Conservation (phyloP, 2,888 invertebrate genomes). For the Phymatocera aterrima region DNA sequence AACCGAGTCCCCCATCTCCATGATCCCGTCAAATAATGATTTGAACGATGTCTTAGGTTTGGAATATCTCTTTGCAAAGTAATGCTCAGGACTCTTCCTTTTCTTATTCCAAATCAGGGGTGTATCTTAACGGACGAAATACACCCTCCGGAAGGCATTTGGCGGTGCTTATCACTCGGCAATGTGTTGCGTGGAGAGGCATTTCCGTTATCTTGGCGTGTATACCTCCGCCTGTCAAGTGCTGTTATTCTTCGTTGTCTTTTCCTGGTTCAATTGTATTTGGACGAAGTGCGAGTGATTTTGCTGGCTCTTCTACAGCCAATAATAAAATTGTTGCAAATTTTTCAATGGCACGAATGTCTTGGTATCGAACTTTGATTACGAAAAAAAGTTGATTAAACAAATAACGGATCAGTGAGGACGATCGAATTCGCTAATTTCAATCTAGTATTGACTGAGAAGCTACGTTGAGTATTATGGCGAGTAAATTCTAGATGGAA, state of each 20-base stretch:
- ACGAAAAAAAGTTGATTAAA: neutral
- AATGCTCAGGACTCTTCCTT: neutral
- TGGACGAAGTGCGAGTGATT: neutral
- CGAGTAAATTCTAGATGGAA: neutral
- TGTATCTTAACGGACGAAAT: neutral
- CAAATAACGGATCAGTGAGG: neutral
- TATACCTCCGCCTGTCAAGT: constrained; percentile 10
- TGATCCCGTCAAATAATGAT: neutral
- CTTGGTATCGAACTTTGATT: neutral
- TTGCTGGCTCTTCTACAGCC: neutral
- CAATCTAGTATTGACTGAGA: neutral
- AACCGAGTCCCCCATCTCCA: neutral
- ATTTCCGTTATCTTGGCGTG: constrained; percentile 8
- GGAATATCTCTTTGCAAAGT: neutral
- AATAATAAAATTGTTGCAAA: neutral
- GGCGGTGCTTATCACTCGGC: constrained; percentile 22
- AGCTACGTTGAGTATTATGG: neutral
- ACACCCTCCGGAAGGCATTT: constrained; percentile 18
- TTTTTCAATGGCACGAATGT: neutral
- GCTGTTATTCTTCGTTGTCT: constrained; percentile 5
- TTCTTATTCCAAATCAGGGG: neutral
- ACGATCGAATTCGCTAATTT: neutral
- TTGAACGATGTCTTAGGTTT: neutral
- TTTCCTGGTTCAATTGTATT: neutral
- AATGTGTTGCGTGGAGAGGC: constrained; percentile 33